Evolutionary conservation across 2,113 vertebrate genomes (phyloP), one percentile per base, ranked within the genome.

Genomic region (Tetrao urogallus): DNA sequence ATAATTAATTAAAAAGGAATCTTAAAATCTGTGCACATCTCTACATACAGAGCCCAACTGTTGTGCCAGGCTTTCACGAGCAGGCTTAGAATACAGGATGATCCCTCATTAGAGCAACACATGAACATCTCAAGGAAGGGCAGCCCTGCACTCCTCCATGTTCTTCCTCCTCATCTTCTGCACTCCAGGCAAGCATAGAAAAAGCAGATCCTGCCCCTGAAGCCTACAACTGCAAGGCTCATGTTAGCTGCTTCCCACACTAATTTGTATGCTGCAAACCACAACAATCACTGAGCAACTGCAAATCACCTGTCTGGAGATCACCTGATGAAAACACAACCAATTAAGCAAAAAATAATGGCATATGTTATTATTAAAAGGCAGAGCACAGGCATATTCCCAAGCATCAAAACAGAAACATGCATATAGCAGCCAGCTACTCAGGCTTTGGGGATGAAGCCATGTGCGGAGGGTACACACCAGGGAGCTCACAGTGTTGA

Each of bases 201-300:
- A 36, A 64, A 67, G 60, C 36, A 1, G 0, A 77, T 67, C 50
- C 22, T 64, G 66, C 27, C 57, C 48, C 81, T 32, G 1, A 86
- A 82, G 70, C 47, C 70, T 42, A 20, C 13, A 54, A 2, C 1
- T 77, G 52, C 56, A 63, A 91, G 52, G 75, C 43, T 28, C 61
- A 56, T 7, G 1, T 50, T 66, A 76, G 71, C 89, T 88, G 1
- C 56, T 96, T 86, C 78, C 84, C 91, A 80, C 82, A 91, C 50
- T 82, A 80, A 89, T 94, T 88, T 94, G 92, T 92, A 85, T 11
- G 5, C 85, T 83, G 50, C 61, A 95, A 93, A 89, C 91, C 92
- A 89, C 87, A 80, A 11, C n/a, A 80, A 93, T 71, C 87, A 76
- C 64, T 1, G 1, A 89, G 75, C n/a, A 87, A 50, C 69, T 89